phyloP scores from a whole-genome alignment of 2,888 invertebrate genomes.

The Amblyteles armatorius region DNA sequence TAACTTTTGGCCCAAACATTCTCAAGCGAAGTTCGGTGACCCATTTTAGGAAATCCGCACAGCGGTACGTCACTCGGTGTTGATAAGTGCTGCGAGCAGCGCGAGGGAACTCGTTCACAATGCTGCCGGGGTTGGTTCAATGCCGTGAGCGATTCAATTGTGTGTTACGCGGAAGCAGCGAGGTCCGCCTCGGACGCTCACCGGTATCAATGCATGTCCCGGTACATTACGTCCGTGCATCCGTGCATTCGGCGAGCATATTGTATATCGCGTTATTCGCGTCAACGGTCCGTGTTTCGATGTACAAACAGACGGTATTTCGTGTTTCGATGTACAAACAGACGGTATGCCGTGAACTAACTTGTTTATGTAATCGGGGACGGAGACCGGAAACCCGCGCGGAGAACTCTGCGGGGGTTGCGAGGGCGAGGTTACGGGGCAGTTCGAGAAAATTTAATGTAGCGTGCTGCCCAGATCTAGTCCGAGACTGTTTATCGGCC shows the following conservation, averaged over 20 bases:
- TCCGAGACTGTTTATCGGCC: constrained; percentile 12
- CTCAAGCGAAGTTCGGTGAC: no score
- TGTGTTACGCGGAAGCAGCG: constrained; percentile 13
- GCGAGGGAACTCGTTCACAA: not conserved
- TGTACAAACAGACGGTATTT: constrained; percentile 37
- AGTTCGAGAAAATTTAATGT: constrained; percentile 42
- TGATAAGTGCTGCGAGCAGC: not conserved
- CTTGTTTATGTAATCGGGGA: constrained; percentile 28
- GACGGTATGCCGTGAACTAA: constrained; percentile 32
- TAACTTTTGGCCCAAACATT: no score
- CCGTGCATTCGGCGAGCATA: not conserved
- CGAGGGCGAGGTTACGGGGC: constrained; percentile 10
- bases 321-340: constrained; percentile 33
- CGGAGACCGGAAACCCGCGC: constrained; percentile 19
- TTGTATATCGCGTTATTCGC: not conserved
- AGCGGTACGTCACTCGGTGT: not conserved
- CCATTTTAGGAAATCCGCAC: no score
- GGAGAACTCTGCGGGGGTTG: not conserved
- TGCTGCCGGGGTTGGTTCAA: not conserved
- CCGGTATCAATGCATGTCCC: constrained; percentile 26
- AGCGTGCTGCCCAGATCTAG: constrained; percentile 16
- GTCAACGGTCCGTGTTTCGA: constrained; percentile 26
- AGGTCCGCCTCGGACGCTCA: not conserved
- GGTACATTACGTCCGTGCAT: not conserved
- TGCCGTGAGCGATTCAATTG: constrained; percentile 2